A percentile compares a stretch with the other conserved stretches of the same genome.
phyloP scores from a whole-genome alignment of 2,888 invertebrate genomes.

The Dryobota labecula region DNA sequence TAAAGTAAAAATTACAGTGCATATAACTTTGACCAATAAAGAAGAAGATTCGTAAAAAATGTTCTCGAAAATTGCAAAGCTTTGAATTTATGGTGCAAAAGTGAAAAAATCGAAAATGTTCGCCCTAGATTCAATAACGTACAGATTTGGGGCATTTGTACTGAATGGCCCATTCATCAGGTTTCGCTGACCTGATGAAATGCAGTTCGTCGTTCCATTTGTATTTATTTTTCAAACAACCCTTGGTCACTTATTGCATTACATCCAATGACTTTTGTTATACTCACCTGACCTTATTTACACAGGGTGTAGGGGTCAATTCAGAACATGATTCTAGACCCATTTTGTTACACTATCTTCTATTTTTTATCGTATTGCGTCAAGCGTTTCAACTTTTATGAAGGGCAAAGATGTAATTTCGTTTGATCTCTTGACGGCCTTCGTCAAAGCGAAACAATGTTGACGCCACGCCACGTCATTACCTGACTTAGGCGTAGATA shows the following conservation, averaged over 20 bases:
- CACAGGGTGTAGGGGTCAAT: background rate
- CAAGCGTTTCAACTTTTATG: background rate
- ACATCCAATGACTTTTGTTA: background rate
- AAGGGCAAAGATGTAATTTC: background rate
- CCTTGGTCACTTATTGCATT: background rate
- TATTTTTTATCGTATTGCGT: background rate
- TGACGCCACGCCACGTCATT: conserved; percentile 2
- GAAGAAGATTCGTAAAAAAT: conserved; percentile 42
- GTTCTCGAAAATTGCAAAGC: conserved; percentile 30
- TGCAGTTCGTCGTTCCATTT: background rate
- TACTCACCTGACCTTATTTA: no score
- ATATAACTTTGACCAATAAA: conserved; percentile 38
- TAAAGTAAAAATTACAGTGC: conserved; percentile 44
- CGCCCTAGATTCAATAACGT: conserved; percentile 25
- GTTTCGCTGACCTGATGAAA: background rate
- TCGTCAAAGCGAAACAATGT: background rate
- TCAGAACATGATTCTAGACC: background rate
- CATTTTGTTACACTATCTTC: no score
- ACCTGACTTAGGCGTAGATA: conserved; percentile 28
- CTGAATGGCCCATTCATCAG: background rate
- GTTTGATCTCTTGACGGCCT: background rate
- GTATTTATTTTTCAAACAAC: background rate
- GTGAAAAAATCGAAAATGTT: conserved; percentile 7
- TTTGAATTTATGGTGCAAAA: conserved; percentile 18
- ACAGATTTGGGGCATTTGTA: conserved; percentile 17